Evolutionary conservation across 2,797 vertebrate genomes (phyloP).

Genomic region (Chaunax sp.): DNA sequence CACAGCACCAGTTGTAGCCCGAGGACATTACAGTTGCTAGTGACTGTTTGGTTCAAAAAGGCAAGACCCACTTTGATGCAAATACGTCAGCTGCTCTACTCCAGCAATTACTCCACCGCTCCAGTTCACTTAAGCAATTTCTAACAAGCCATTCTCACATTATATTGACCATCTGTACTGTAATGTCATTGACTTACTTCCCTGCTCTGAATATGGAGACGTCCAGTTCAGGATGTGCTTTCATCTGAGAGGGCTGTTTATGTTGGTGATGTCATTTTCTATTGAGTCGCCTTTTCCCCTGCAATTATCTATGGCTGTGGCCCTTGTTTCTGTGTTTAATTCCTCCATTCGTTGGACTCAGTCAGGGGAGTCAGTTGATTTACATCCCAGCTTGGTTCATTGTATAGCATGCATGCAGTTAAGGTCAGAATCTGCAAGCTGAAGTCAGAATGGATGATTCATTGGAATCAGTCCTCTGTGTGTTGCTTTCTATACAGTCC

Average conservation of each 20-base stretch:
- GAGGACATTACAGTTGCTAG: constrained; percentile 39
- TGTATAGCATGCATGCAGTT: no score
- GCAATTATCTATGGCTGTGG: constrained; percentile 62
- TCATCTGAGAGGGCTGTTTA: constrained; percentile 60
- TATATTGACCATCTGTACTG: constrained; percentile 35
- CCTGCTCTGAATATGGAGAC: constrained; percentile 25
- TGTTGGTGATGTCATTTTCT: constrained; percentile 64
- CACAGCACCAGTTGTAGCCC: constrained; percentile 34
- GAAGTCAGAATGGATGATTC: no score
- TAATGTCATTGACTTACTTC: constrained; percentile 41
- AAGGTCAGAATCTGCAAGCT: no score
- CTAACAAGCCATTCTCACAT: constrained; percentile 28
- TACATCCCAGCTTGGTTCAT: no score
- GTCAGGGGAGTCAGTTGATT: no score
- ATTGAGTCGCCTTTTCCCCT: constrained; percentile 53
- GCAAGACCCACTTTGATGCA: constrained; percentile 24
- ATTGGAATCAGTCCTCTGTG: constrained; percentile 62
- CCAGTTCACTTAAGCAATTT: constrained; percentile 40
- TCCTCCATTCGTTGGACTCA: constrained; percentile 51
- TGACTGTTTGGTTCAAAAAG: constrained; percentile 50
- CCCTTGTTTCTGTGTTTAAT: constrained; percentile 72
- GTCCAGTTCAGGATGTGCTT: constrained; percentile 53
- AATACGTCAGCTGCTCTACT: constrained; percentile 26
- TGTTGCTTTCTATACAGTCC: constrained; percentile 46
- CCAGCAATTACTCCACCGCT: constrained; percentile 40